Evolutionary conservation across 2,113 vertebrate species (phyloP).

Genomic region (Turnix velox): DNA sequence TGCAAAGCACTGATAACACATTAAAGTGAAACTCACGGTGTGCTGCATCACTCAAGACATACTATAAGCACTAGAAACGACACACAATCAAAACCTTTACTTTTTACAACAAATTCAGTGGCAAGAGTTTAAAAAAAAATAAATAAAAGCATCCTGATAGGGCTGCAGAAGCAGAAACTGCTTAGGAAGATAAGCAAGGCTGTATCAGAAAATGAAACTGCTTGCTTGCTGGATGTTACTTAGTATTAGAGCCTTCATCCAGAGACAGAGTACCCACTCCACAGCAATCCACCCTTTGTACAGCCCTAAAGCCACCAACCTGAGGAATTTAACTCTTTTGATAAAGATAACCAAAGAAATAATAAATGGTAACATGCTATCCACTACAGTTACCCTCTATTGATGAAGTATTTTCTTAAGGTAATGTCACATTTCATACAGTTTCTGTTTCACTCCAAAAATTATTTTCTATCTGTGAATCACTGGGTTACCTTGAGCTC

Average conservation of each 20-base stretch:
- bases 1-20: background rate
- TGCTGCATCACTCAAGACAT: background rate
- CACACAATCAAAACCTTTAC: background rate
- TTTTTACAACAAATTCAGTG: background rate
- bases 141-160: background rate
- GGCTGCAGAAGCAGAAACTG: background rate
- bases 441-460: background rate
- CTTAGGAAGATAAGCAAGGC: slow-evolving; percentile 9
- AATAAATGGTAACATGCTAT: background rate
- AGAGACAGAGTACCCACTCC: background rate
- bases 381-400: background rate
- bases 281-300: background rate
- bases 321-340: background rate
- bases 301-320: background rate
- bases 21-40: background rate
- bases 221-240: background rate
- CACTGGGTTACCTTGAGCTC: background rate
- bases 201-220: background rate
- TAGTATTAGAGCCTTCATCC: background rate
- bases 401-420: background rate
- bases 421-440: background rate
- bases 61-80: background rate
- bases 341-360: background rate
- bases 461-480: background rate
- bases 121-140: rapidly evolving